Base-by-base conservation (phyloP, 2,888 invertebrate genomes). In the Colletes collaris region DNA sequence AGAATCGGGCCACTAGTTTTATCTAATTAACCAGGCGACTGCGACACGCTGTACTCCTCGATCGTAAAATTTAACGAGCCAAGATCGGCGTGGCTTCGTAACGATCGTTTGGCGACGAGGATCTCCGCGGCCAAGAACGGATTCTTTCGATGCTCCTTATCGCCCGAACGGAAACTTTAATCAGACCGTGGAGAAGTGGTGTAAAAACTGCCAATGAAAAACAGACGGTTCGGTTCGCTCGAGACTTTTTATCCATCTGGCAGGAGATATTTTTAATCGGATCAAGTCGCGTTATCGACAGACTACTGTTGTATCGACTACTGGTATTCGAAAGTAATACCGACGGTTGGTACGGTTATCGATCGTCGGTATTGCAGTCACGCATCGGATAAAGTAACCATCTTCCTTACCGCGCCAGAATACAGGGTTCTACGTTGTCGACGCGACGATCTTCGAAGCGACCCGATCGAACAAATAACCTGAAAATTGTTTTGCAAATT, bases 61-160 rank as follows among this genome's bases (percentile, higher is more conserved):
- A 62, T 87, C 89, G 85, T 90, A 84, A 90, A 91, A 86, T 65
- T 88, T 88, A 88, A 91, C 86, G 87, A 88, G 82, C 69, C 6
- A 37, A 68, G 66, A 83, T 88, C 81, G 81, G 77, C 86, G 60
- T 59, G 85, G 86, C 79, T 59, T 77, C 68, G 72, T 40, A 2
- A 27, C 27, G 27, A 16, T 16, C 10, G 16, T 49, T 16, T 37
- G 19, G 37, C 11, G 49, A 49, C 35, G 35, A n/a, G 8, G 19
- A 13, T 6, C 46, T 46, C 37, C 16, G 37, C 11, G 49, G 37
- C 2, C 0, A 50, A 52, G 35, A 59, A 19, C 27, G 40, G 10
- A 66, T 65, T 19, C 59, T 65, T 64, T 7, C 4, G 1, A 40
- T 8, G 19, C 46, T 5, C 8, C 46, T 55, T 66, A 56, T 66